Evolutionary conservation across 2,113 vertebrate species (phyloP).

Genomic region (Nothobranchius kuhntae): DNA sequence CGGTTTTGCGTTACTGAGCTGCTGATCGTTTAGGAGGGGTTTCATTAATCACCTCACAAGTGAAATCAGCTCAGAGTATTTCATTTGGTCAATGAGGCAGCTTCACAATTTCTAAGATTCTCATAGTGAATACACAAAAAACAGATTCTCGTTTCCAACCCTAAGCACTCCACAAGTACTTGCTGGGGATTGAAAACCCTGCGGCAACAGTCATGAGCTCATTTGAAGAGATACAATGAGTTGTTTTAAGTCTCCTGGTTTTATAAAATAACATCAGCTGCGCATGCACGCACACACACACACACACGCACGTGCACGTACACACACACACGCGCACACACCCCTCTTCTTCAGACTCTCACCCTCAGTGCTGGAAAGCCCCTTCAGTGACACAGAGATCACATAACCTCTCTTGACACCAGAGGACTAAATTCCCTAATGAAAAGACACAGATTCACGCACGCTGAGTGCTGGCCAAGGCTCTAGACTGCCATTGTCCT

Average conservation of each 20-base stretch:
- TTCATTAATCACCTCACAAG: constrained; percentile 23
- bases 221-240: constrained; percentile 56
- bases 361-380: constrained; percentile 66
- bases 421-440: constrained; percentile 64
- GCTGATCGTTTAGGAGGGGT: constrained; percentile 29
- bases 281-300: background rate
- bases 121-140: background rate
- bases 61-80: constrained; percentile 18
- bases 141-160: constrained; percentile 1
- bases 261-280: constrained; percentile 42
- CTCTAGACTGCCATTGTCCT: constrained; percentile 71
- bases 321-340: background rate
- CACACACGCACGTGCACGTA: too few relatives aligned
- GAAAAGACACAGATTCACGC: constrained; percentile 72
- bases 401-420: constrained; percentile 71
- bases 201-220: constrained; percentile 60
- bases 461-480: constrained; percentile 55
- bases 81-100: constrained; percentile 24
- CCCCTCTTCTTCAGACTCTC: constrained; percentile 37
- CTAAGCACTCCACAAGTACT: constrained; percentile 30
- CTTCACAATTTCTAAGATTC: constrained; percentile 1
- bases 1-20: constrained; percentile 13
- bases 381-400: constrained; percentile 73
- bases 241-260: constrained; percentile 58
- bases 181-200: constrained; percentile 47